Base-by-base conservation (phyloP, 92 coral and sea anemone genomes). In the Phenganax stokvisi region DNA sequence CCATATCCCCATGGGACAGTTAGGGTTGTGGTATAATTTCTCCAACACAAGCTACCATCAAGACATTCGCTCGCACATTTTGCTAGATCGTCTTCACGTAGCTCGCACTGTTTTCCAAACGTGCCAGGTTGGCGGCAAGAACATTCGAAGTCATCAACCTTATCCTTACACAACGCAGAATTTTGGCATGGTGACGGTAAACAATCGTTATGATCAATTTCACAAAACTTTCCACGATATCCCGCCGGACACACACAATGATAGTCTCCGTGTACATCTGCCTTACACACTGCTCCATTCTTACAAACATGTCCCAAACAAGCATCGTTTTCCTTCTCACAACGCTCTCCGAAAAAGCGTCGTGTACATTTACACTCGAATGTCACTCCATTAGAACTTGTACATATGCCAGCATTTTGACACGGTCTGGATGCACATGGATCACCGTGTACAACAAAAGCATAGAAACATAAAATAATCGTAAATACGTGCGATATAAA, bases 381-480 rank as follows among this genome's bases (percentile, higher is more conserved):
- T 64, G 85, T 60, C 10, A 87, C 85, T 68, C 90, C 96, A 57
- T 90, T 90, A 31, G 84, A 85, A 56, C 87, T 54, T 27, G 82
- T 71, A 57, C 98, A 94, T 57, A 86, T 28, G 30, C 98, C 98
- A 12, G 80, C 88, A 85, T 94, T 94, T 71, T 70, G 87, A 73
- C 98, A 94, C n/a, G 97, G 98, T 59, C 91, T 85, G 30, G 96
- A 90, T 31, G 91, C 85, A 83, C 98, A 94, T 30, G 89, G 90
- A 80, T 85, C 77, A 65, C 84, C 55, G 27, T 51, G 47, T 15
- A 85, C 83, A 31, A 84, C 80, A 53, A 63, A 25, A 37, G 28
- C 71, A n/a, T 28, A 17, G 12, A 63, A 67, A 44, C 72, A 10
- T 13, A 78, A 53, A 17, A 29, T n/a, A 61, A 47, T 44, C 12